phyloP scores from a whole-genome alignment of 2,888 invertebrate genomes.

The Polyploca ridens region DNA sequence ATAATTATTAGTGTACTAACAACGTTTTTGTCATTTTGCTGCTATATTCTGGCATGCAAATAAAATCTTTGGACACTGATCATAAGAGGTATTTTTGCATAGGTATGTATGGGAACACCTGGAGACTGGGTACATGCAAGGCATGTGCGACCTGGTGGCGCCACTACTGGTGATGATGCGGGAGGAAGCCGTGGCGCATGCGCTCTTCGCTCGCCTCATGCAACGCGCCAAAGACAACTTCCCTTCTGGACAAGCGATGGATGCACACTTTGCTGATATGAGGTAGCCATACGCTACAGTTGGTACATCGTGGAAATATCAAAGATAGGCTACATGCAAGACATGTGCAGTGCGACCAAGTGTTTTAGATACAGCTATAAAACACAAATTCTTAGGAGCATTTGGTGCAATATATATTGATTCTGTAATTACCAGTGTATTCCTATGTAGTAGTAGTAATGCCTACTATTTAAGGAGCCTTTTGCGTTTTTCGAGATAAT shows the following conservation, averaged over 20 bases:
- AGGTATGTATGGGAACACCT: constrained; percentile 99
- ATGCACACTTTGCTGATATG: constrained; percentile 98
- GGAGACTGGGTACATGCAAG: constrained; percentile 97
- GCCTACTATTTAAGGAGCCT: too few relatives aligned
- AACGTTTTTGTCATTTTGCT: too few relatives aligned
- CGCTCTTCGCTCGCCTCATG: constrained; percentile 96
- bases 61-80: not conserved
- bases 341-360: too few relatives aligned
- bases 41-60: not conserved
- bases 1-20: too few relatives aligned
- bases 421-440: too few relatives aligned
- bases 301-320: too few relatives aligned
- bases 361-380: too few relatives aligned
- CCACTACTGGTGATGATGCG: constrained; percentile 96
- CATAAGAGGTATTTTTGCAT: constrained; percentile 13
- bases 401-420: too few relatives aligned
- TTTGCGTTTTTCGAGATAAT: too few relatives aligned
- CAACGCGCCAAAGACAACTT: constrained; percentile 95
- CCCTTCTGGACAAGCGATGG: constrained; percentile 97
- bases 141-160: constrained; percentile 98
- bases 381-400: too few relatives aligned
- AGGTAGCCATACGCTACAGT: constrained; percentile 69
- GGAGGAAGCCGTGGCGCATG: constrained; percentile 95
- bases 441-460: too few relatives aligned
- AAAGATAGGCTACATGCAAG: too few relatives aligned